Percentiles rank a stretch among this genome's conserved stretches.
Conservation (phyloP, 2,113 vertebrate genomes). For the Climacteris rufus region DNA sequence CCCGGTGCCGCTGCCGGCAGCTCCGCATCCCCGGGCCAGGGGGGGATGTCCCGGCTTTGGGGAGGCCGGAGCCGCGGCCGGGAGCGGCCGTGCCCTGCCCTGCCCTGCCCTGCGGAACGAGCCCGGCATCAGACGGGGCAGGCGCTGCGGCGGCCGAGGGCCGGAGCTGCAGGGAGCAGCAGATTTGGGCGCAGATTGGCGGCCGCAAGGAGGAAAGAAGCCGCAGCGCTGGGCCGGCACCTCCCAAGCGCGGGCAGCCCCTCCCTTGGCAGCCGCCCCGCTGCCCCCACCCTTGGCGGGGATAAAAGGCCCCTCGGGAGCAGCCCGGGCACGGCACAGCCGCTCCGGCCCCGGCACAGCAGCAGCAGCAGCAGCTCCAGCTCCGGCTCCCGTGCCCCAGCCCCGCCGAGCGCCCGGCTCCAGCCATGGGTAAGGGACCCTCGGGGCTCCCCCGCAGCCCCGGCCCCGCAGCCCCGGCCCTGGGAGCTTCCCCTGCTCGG, state of each 20-base stretch:
- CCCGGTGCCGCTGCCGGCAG: too few relatives aligned
- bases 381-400: too few relatives aligned
- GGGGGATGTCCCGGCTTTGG: too few relatives aligned
- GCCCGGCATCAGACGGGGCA: too few relatives aligned
- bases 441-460: background rate
- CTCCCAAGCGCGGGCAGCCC: slow-evolving; percentile 12
- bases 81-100: too few relatives aligned
- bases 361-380: background rate
- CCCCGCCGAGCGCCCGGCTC: background rate
- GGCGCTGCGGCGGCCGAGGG: too few relatives aligned
- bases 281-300: background rate
- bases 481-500: too few relatives aligned
- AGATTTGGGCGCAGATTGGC: slow-evolving; percentile 1
- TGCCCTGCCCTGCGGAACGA: too few relatives aligned
- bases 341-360: background rate
- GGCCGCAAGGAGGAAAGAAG: background rate
- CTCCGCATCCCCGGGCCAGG: too few relatives aligned
- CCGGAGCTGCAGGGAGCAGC: background rate
- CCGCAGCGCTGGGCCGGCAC: background rate
- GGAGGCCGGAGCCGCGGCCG: too few relatives aligned
- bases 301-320: background rate
- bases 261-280: background rate
- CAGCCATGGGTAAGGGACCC: slow-evolving; percentile 4
- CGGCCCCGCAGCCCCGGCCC: background rate
- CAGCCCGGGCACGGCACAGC: background rate